Percentiles rank a stretch among this genome's conserved stretches.
These are phyloP conservation scores for Euproctis similis DNA, from an alignment of 2,888 invertebrate species.

Conservation along the genomic window DNA sequence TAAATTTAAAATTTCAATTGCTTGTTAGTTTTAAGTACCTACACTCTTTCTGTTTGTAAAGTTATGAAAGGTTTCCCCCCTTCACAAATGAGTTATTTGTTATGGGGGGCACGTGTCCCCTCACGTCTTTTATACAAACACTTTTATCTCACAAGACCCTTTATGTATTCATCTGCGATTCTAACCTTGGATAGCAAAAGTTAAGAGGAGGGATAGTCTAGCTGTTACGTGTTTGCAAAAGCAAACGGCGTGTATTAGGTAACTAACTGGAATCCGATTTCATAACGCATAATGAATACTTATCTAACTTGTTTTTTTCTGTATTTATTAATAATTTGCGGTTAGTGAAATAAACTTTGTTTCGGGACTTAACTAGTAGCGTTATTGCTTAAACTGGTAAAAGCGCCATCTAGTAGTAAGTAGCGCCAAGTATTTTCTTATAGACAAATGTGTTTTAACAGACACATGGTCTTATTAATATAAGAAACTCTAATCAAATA, in stretches of 20 bases:
- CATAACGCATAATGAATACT: constrained; percentile 22
- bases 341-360: background rate
- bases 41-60: no score
- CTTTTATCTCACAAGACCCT: constrained; percentile 21
- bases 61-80: no score
- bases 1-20: background rate
- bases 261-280: constrained; percentile 22
- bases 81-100: constrained; percentile 5
- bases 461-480: background rate
- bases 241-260: constrained; percentile 16
- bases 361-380: no score
- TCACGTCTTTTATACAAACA: constrained; percentile 6
- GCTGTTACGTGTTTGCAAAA: constrained; percentile 14
- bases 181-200: constrained; percentile 18
- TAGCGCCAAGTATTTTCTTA: no score
- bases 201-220: constrained; percentile 6
- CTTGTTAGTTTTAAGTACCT: background rate
- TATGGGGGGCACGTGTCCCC: constrained; percentile 10
- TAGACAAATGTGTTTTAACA: no score
- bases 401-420: constrained; percentile 44
- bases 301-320: constrained; percentile 22
- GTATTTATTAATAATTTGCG: constrained; percentile 18
- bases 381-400: constrained; percentile 1
- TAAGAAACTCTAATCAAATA: background rate
- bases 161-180: constrained; percentile 17